Base-by-base conservation (phyloP, 2,888 invertebrate species). In the Pyrocoelia pectoralis region DNA sequence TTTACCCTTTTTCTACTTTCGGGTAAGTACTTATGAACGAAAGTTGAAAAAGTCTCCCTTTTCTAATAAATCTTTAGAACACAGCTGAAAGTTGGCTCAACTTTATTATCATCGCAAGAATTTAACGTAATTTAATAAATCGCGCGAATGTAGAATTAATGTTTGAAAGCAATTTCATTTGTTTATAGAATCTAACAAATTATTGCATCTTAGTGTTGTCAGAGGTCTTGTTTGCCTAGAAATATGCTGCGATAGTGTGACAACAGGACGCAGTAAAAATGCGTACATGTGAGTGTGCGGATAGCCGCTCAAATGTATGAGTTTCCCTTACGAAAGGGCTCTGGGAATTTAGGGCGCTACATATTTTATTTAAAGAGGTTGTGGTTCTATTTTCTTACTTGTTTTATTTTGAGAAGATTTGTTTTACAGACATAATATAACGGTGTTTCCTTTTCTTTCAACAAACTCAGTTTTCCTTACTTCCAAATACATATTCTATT, bases 1-100 rank as follows among this genome's bases (percentile, higher is more conserved):
- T 76, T 77, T 66, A 70, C 71, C 66, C 71, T 75, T 67, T 70
- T 77, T 69, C 68, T 76, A 59, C 68, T 77, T 59, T 70, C 71
- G 68, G 78, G 78, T 78, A 72, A 77, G 78, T 74, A 49, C 18
- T 17, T 8, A 40, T 4, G n/a, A n/a, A 12, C 10, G 13, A 28
- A 28, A 54, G 41, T 54, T 54, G 43, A 40, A 38, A 54, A 50
- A 43, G 12, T 43, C 41, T 43, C 41, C 15, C 12, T 15, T 15
- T 5, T 24, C 12, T 10, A 50, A 50, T 50, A 50, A 50, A 50
- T 50, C 28, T 50, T 50, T 28, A 3, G 28, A 48, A 24, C 19
- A 10, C 43, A 43, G 43, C 6, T 43, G 8, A 33, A 33, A 33
- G 33, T 33, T 33, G 10, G 2, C n/a, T 8, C 33, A 33, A 33